Percentiles rank a stretch among this genome's conserved stretches.
Conservation (phyloP, 2,888 invertebrate species). For the Thumatha senex region DNA sequence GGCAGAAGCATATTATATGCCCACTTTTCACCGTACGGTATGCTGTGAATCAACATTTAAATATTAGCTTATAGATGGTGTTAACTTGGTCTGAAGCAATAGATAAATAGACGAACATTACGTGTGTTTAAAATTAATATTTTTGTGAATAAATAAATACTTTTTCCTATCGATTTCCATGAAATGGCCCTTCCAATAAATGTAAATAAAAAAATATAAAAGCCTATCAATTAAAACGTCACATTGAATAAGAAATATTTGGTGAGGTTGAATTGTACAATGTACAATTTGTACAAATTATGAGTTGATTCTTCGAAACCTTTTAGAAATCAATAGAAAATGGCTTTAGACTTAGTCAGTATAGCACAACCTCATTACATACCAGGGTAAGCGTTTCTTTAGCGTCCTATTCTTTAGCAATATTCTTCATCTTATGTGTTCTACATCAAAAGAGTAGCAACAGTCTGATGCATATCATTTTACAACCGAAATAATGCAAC, state of each 20-base stretch:
- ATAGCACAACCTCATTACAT: slow-evolving; percentile 89
- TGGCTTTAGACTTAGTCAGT: slow-evolving; percentile 83
- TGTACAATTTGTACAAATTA: slow-evolving; percentile 35
- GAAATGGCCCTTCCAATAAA: slow-evolving; percentile 7
- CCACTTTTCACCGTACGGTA: too few species aligned
- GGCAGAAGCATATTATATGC: too few species aligned
- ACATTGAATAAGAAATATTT: slow-evolving; percentile 35
- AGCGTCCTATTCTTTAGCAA: too few species aligned
- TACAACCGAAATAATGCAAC: too few species aligned
- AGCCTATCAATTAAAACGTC: slow-evolving; percentile 24
- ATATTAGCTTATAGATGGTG: too few species aligned
- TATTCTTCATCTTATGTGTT: too few species aligned
- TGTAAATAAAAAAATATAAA: slow-evolving; percentile 14
- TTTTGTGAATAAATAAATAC: slow-evolving; percentile 4
- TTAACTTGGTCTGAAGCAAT: too few species aligned
- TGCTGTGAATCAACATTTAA: too few species aligned
- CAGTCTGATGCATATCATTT: too few species aligned
- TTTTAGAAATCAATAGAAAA: slow-evolving; percentile 37
- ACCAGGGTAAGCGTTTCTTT: slow-evolving; percentile 89
- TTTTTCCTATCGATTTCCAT: not conserved
- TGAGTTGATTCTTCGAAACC: slow-evolving; percentile 38
- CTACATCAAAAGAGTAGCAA: too few species aligned
- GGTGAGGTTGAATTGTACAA: slow-evolving; percentile 18
- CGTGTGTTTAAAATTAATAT: too few species aligned
- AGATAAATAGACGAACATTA: too few species aligned